Percentiles rank a stretch among this genome's conserved stretches.
These are phyloP conservation scores for Kryptopterus vitreolus DNA, from an alignment of 2,797 vertebrate genomes.

Conservation along the genomic window DNA sequence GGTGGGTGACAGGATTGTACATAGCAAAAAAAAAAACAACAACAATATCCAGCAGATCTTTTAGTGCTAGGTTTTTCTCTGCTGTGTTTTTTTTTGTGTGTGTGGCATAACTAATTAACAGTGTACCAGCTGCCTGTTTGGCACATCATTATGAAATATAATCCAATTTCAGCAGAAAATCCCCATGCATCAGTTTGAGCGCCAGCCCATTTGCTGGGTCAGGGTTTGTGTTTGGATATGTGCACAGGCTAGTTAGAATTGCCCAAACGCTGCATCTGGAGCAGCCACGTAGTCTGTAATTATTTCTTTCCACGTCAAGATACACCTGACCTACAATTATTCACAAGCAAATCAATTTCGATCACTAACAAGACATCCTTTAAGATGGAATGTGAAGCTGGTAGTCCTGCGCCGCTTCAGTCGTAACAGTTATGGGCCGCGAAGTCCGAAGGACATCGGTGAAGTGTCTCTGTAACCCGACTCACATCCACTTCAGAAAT, in stretches of 20 bases:
- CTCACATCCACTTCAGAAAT: slow-evolving; percentile 33
- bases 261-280: slow-evolving; percentile 2
- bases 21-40: slow-evolving; percentile 14
- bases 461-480: slow-evolving; percentile 9
- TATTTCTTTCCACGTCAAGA: neutral
- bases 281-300: slow-evolving; percentile 14
- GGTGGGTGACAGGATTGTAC: slow-evolving; percentile 16
- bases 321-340: neutral
- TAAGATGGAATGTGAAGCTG: neutral
- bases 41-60: slow-evolving; percentile 63
- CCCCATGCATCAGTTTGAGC: slow-evolving; percentile 64
- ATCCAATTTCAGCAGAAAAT: slow-evolving; percentile 72
- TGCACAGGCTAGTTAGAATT: slow-evolving; percentile 25
- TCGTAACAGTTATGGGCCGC: neutral
- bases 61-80: slow-evolving; percentile 67
- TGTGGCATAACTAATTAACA: slow-evolving; percentile 70
- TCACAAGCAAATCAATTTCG: neutral
- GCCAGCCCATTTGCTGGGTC: slow-evolving; percentile 48
- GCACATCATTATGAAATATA: slow-evolving; percentile 70
- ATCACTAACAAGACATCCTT: neutral
- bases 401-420: neutral
- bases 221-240: slow-evolving; percentile 28
- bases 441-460: neutral
- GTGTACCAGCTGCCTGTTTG: slow-evolving; percentile 73
- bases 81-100: slow-evolving; percentile 56